Base-by-base conservation (phyloP, 2,888 invertebrate species). In the Bedellia somnulentella region DNA sequence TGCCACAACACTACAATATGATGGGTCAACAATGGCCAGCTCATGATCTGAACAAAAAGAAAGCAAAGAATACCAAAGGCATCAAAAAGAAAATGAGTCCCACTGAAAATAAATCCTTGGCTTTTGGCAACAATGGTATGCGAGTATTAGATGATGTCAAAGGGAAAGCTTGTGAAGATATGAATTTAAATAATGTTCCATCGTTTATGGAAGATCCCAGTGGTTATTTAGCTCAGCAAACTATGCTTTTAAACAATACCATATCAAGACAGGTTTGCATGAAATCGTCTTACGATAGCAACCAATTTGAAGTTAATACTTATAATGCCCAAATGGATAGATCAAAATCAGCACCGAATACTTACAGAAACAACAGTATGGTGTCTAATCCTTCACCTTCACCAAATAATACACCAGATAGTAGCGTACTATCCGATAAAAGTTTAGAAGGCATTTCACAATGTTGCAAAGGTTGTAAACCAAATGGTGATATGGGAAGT, bases 161-260 rank as follows among this genome's bases (percentile, higher is more conserved):
- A 56, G 52, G 47, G 30, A 70, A 73, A 44, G 56, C 62, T 5
- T 66, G 68, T 37, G 76, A 77, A 36, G 61, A 78, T 35, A 50
- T 60, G 34, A 57, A 77, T 15, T 60, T 56, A 41, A 81, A 80
- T 38, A 79, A 79, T 37, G 66, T 82, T 38, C 90, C 90, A 2
- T 92, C 92, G 17, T 93, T 93, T 53, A 84, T 93, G 79, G 93
- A 94, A 42, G 93, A 94, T 60, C 93, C 93, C 0, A 89, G 86
- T 47, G 93, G 92, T 2, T 94, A 92, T 62, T 70, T 94, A 42
- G 92, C 92, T 4, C 93, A 93, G 46, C 93, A 94, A 58, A 93
- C 93, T 0, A 89, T 89, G 16, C 60, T 93, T 40, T 61, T 93
- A 29, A 91, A 92, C 49, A 90, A 85, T 49, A 91, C 87, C 6